These are phyloP conservation scores for Babyrousa celebensis DNA, from an alignment of 2,797 vertebrate species.

Conservation along the genomic window DNA sequence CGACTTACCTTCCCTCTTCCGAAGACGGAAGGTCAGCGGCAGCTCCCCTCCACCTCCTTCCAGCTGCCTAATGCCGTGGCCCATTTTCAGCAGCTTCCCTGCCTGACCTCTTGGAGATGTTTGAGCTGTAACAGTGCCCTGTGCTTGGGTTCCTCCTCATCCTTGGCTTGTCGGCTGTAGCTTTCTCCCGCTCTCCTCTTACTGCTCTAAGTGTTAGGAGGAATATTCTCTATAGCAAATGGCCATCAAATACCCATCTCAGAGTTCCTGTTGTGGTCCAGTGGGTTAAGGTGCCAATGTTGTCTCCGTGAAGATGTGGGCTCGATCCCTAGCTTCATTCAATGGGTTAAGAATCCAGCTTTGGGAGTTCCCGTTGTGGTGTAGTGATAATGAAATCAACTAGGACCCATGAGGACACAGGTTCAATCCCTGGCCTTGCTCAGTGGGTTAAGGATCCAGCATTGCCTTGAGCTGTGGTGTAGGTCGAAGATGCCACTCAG, in stretches of 20 bases:
- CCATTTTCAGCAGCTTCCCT: not conserved
- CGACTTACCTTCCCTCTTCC: not conserved
- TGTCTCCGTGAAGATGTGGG: too few species aligned
- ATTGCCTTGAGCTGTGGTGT: too few species aligned
- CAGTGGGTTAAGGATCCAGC: too few species aligned
- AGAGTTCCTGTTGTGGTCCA: too few species aligned
- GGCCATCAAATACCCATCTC: not conserved
- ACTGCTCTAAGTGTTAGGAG: not conserved
- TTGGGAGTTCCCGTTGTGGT: too few species aligned
- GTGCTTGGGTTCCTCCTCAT: not conserved
- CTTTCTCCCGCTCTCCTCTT: not conserved
- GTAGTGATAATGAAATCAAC: too few species aligned
- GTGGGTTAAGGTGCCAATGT: too few species aligned
- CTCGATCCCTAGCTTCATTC: too few species aligned
- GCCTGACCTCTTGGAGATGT: not conserved
- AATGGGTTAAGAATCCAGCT: too few species aligned
- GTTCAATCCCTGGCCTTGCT: too few species aligned
- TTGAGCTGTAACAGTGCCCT: not conserved
- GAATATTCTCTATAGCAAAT: not conserved
- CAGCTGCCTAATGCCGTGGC: not conserved
- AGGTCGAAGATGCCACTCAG: too few species aligned
- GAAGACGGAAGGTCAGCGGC: not conserved
- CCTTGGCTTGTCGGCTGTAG: not conserved
- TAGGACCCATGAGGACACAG: too few species aligned
- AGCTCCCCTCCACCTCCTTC: not conserved